These are phyloP conservation scores for Melierax canorus DNA, from an alignment of 2,113 vertebrate species.

Conservation along the genomic window DNA sequence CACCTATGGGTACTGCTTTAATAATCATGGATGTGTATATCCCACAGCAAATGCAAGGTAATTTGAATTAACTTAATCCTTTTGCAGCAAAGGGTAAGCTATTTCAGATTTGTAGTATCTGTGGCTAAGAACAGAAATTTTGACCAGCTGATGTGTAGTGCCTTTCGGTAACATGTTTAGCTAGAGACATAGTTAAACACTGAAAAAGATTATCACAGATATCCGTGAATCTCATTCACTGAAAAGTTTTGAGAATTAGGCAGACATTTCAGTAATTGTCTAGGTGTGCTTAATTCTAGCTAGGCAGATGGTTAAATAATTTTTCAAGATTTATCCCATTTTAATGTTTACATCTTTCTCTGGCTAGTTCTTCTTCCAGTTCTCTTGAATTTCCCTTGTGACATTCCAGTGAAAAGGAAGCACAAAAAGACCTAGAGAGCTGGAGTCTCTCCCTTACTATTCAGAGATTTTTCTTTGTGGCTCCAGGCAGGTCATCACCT, in stretches of 20 bases:
- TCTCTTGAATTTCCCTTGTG: not conserved
- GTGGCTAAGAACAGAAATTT: not conserved
- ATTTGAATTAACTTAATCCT: not conserved
- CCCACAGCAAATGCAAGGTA: not conserved
- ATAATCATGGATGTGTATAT: not conserved
- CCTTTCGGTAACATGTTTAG: not conserved
- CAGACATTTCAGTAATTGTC: not conserved
- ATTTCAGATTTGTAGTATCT: not conserved
- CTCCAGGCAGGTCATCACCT: not conserved
- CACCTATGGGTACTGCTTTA: not conserved
- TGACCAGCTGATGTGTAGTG: not conserved
- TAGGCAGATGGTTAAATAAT: not conserved
- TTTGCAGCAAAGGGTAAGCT: not conserved
- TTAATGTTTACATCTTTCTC: not conserved
- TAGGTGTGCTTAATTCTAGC: not conserved
- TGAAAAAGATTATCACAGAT: not conserved
- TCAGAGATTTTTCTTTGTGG: not conserved
- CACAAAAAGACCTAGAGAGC: not conserved
- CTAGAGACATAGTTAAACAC: not conserved
- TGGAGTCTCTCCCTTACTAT: not conserved
- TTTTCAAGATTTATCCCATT: not conserved
- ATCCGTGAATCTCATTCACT: not conserved
- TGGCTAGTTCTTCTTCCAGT: not conserved
- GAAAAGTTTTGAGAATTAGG: not conserved
- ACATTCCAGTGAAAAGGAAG: not conserved